Base-by-base conservation (phyloP, 2,113 vertebrate genomes). In the Calidris pygmaea region DNA sequence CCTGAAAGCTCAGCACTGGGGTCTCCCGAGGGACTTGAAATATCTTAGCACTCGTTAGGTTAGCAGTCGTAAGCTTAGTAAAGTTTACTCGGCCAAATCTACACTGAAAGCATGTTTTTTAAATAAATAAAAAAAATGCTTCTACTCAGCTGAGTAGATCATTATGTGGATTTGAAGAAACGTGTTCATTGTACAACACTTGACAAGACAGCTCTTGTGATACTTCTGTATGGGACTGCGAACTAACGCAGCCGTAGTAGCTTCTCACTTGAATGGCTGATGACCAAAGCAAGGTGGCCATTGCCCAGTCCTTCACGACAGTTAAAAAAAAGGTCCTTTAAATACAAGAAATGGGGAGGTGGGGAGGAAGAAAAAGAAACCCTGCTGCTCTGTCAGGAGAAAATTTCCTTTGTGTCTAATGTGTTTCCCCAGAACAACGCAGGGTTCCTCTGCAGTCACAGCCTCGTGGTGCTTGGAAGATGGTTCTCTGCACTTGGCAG, bases 381-480 rank as follows among this genome's bases (percentile, higher is more conserved):
- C 8, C 35, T 43, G 37, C 34, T 85, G 60, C 39, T 62, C 34
- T 71, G 7, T 72, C 82, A 67, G 70, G 52, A 81, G 62, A 53
- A 88, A 70, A 62, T 55, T 85, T 89, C 20, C 80, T 95, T 94
- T 89, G 73, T 76, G 66, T 65, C 34, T 73, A 30, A 73, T 58
- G 48, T 18, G 30, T 86, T 86, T 89, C 45, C 26, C 8, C 32
- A 56, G 85, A 92, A 85, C 74, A 90, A 66, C 55, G 39, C 41
- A 76, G 80, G 34, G 39, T 71, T 72, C 48, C 60, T 90, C 55
- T 90, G 80, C 77, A 81, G 83, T 58, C 70, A 72, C 68, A 56
- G 85, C 86, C 53, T 92, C 62, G 4, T 81, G 86, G 89, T 62
- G 87, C 89, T 92, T 92, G 88, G 85, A 92, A 91, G 90, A 81